Conservation (phyloP, 37 sponge, comb jelly and placozoan species). For the Halichondria panicea region DNA sequence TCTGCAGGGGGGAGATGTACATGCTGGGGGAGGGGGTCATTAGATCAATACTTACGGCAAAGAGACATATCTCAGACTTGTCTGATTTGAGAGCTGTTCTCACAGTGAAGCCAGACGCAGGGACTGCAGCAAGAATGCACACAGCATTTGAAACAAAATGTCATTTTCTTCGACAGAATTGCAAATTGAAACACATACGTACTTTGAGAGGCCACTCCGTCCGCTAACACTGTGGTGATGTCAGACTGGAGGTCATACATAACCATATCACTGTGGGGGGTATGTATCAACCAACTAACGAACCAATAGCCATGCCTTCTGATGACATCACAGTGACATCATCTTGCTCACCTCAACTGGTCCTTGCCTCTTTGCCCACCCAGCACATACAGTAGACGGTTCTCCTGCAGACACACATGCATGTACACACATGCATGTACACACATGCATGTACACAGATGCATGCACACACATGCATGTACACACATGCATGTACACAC, state of each 20-base stretch:
- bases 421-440: not conserved
- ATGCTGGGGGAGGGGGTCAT: not conserved
- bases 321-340: not conserved
- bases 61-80: constrained; percentile 51
- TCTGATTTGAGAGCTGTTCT: constrained; percentile 63
- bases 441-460: not conserved
- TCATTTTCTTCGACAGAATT: not conserved
- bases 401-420: constrained; percentile 8
- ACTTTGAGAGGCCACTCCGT: constrained; percentile 12
- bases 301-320: not conserved
- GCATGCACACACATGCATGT: not conserved
- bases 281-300: not conserved
- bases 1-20: not conserved
- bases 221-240: constrained; percentile 19
- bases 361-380: constrained; percentile 67
- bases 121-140: constrained; percentile 9
- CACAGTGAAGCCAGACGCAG: constrained; percentile 65
- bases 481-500: not conserved
- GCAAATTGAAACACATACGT: not conserved
- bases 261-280: constrained; percentile 56
- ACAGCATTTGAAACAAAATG: too few species aligned
- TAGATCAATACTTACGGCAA: constrained; percentile 25
- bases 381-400: constrained; percentile 37
- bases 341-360: constrained; percentile 19
- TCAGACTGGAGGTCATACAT: constrained; percentile 38